Percentiles rank a stretch among this genome's conserved stretches.
Conservation (phyloP, 2,113 vertebrate species). For the Apodemus sylvaticus region DNA sequence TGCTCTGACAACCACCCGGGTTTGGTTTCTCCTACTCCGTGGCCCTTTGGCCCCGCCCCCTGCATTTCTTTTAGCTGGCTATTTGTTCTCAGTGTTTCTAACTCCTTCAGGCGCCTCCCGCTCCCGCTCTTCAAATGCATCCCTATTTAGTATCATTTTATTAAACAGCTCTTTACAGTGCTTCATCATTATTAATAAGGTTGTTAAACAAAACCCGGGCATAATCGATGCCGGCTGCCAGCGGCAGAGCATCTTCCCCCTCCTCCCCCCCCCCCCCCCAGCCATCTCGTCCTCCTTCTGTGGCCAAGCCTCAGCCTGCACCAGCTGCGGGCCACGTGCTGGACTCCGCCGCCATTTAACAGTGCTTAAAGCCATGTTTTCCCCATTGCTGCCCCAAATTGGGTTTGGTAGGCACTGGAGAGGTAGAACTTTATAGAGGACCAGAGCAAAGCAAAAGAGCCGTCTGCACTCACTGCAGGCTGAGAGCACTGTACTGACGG, state of each 20-base stretch:
- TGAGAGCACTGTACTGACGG: not conserved
- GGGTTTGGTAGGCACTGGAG: not conserved
- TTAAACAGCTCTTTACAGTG: not conserved
- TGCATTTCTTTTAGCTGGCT: not conserved
- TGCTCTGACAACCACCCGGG: not conserved
- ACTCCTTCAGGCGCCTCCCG: constrained; percentile 9
- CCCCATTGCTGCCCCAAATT: not conserved
- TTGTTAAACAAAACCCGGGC: constrained; percentile 23
- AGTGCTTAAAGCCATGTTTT: not conserved
- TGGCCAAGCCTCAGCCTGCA: not conserved
- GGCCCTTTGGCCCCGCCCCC: not conserved
- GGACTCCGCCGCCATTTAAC: not conserved
- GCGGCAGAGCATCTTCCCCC: not conserved
- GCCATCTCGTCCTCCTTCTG: not conserved
- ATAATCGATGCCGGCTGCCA: not conserved
- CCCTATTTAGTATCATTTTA: not conserved
- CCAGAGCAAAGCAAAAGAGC: not conserved
- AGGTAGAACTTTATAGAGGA: not conserved
- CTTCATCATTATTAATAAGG: constrained; percentile 41
- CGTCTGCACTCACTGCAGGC: not conserved
- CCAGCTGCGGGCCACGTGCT: not conserved
- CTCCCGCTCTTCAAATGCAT: not conserved
- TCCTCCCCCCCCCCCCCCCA: no score
- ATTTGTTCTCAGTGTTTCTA: constrained; percentile 5
- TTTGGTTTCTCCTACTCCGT: no score